Evolutionary conservation across 1,140 invertebrate species (phyloP), one percentile per base, ranked within the genome.

Genomic region (Kradibia gibbosae): DNA sequence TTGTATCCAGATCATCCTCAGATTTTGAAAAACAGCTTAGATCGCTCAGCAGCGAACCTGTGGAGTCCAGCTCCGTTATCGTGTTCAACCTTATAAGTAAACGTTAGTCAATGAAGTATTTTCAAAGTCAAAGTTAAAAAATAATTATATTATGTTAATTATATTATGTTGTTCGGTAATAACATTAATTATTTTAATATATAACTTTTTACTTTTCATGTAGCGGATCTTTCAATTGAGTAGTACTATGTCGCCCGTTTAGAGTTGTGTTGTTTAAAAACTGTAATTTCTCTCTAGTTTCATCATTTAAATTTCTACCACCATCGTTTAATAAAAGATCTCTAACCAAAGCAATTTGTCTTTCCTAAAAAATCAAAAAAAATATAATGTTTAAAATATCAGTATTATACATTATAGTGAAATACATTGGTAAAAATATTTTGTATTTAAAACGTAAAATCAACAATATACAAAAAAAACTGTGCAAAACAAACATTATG

Each of bases 1-100:
- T 95, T 55, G 93, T 88, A 76, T 96, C 95, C 73, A 97, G 92
- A 90, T 98, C 96, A 88, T 98, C 96, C 85, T 97, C 96, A 0
- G 96, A 98, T 67, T 95, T 94, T 8, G 97, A 97, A 85, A 96
- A 96, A 77, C 89, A 91, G 80, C 96, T 97, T 83, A 96, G 92
- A 86, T 97, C 95, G 1, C 95, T 95, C 50, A 96, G 87, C 48
- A 96, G 89, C 3, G 95, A 95, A 28, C 94, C 94, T 77, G 94
- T 95, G 81, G 93, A 94, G 88, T 94, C 93, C 83, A 94, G 90
- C 88, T 95, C 94, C 53, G 93, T 92, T 78, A 95, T 95, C 45
- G 93, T 94, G 83, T 93, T 93, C 1, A 95, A 89, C 84, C 93
- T 93, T 62, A 5, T n/a, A n/a, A n/a, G n/a, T n/a, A n/a, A n/a